Conservation (phyloP, 1,140 invertebrate genomes). For the Amyelois transitella region DNA sequence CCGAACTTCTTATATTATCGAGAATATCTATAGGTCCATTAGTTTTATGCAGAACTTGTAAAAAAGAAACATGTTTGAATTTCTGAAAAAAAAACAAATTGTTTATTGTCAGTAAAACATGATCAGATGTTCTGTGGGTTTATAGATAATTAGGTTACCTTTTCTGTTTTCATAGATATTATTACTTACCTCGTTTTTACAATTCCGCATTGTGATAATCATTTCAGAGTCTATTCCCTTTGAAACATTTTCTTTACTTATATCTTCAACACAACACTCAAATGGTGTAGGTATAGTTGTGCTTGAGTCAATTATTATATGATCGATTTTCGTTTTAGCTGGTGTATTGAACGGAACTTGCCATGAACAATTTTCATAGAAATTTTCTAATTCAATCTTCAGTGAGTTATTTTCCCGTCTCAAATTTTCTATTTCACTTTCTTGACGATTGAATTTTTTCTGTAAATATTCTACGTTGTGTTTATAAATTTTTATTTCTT, state of each 20-base stretch:
- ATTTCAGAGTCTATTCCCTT: conserved; percentile 55
- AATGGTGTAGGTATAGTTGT: conserved; percentile 21
- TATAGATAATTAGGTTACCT: background rate
- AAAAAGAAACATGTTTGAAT: conserved; percentile 46
- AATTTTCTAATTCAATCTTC: conserved; percentile 35
- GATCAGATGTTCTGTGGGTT: too few species aligned
- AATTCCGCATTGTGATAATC: conserved; percentile 61
- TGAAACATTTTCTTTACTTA: conserved; percentile 6
- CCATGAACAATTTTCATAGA: conserved; percentile 17
- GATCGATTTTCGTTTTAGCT: background rate
- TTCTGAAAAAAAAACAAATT: conserved; percentile 40
- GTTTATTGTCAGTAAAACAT: too few species aligned
- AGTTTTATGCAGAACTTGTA: conserved; percentile 63
- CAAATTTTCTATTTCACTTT: conserved; percentile 40
- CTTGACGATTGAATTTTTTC: conserved; percentile 27
- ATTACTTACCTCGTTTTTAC: conserved; percentile 42
- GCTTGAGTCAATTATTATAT: background rate
- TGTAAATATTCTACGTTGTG: conserved; percentile 34
- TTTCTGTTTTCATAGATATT: background rate
- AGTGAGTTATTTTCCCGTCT: conserved; percentile 42
- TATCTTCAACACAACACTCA: conserved; percentile 26
- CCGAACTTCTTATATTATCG: conserved; percentile 10
- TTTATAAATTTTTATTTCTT: conserved; percentile 25
- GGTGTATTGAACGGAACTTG: background rate
- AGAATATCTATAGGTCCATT: conserved; percentile 25